Evolutionary conservation across 2,797 vertebrate species (phyloP).

Genomic region (Cryptoprocta ferox): DNA sequence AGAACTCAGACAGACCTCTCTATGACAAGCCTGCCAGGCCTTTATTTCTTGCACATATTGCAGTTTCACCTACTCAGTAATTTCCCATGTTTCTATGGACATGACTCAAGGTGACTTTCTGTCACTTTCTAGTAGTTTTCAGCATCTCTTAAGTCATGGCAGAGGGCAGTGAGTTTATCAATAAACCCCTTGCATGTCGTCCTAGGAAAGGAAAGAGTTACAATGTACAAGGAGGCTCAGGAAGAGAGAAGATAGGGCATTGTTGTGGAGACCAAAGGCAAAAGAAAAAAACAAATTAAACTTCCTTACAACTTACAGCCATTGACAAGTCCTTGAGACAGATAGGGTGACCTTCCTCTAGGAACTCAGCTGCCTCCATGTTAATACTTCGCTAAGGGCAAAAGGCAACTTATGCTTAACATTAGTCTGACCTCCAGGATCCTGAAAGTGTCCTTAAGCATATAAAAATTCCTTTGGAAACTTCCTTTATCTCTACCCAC

Average conservation of each 20-base stretch:
- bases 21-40: not conserved
- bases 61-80: not conserved
- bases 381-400: no score
- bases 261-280: no score
- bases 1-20: not conserved
- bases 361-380: no score
- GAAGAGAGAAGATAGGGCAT: not conserved
- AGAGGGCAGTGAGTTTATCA: not conserved
- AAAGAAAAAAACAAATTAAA: no score
- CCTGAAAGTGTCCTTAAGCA: no score
- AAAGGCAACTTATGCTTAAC: no score
- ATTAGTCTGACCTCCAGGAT: no score
- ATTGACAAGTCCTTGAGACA: no score
- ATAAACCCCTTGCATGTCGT: not conserved
- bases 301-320: no score
- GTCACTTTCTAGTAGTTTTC: not conserved
- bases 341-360: no score
- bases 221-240: not conserved
- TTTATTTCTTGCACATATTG: not conserved
- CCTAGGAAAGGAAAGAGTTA: not conserved
- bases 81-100: not conserved
- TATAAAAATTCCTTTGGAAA: no score
- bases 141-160: not conserved
- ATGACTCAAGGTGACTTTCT: not conserved
- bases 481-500: no score